Percentiles rank a stretch among this genome's conserved stretches.
phyloP scores from a whole-genome alignment of 2,888 invertebrate species.

The Harpagoxenus sublaevis region DNA sequence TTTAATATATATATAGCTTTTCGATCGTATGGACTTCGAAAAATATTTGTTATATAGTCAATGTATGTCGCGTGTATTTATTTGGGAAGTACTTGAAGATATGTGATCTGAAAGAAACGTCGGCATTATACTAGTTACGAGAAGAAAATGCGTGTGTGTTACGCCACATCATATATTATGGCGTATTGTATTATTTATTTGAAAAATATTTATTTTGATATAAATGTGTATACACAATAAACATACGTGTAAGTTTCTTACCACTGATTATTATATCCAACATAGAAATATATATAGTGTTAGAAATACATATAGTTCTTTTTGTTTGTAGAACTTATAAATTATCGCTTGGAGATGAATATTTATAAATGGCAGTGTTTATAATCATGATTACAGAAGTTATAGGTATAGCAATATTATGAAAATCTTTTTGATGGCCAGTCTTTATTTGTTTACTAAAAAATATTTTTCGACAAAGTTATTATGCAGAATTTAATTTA shows the following conservation, averaged over 20 bases:
- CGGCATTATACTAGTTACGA: constrained; percentile 21
- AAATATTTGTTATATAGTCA: constrained; percentile 19
- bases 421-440: not conserved
- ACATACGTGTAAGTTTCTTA: constrained; percentile 51
- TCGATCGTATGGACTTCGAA: not conserved
- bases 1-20: constrained; percentile 3
- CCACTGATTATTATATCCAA: not conserved
- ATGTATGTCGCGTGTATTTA: constrained; percentile 3
- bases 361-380: constrained; percentile 31
- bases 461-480: not conserved
- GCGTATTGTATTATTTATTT: constrained; percentile 62
- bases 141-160: not conserved
- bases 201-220: constrained; percentile 69
- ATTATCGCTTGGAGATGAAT: not conserved
- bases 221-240: constrained; percentile 57
- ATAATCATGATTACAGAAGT: not conserved
- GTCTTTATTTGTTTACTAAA: constrained; percentile 6
- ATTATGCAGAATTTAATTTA: not conserved
- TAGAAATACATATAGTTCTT: not conserved
- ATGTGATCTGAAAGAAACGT: constrained; percentile 34
- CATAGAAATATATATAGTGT: not conserved
- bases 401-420: too few species aligned
- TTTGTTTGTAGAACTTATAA: not conserved
- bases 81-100: constrained; percentile 24
- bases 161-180: constrained; percentile 2